Base-by-base conservation (phyloP, 2,797 vertebrate species). In the Pelobates cultripes region DNA sequence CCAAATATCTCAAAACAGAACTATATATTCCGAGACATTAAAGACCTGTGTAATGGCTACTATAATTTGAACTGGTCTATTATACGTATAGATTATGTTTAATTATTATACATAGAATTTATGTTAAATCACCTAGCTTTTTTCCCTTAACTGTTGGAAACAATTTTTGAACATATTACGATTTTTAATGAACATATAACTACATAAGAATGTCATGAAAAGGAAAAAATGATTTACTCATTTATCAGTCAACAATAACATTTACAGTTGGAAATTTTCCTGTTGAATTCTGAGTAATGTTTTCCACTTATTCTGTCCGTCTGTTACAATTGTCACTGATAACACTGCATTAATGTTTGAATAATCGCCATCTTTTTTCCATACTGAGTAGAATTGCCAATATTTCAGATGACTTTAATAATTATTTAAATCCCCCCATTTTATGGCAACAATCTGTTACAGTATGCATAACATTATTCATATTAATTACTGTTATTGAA, bases 281-380 rank as follows among this genome's bases (percentile, higher is more conserved):
- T 51, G 10, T 51, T 67, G 78, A 73, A 73, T 80, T 80, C 70
- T 80, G 55, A 43, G 51, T 80, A 80, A 73, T 80, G 78, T 80
- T 80, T 80, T 57, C 70, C 51, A 64, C 61, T 61, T 80, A 73
- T 66, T 73, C 70, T 80, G 53, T 43, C 78, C 63, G 71, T 64
- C 78, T 74, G 71, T 68, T 80, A 17, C 73, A 64, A 80, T 67
- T 68, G 47, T 43, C 64, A 60, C 5, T 61, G 14, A 79, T 72
- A 43, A 72, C 14, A 80, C 60, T 41, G 40, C 42, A 80, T 42
- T 9, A 60, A 69, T 44, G 64, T 53, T 74, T 10, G 45, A 69
- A 70, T 80, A 51, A 69, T 61, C 72, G 53, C 43, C 44, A 60
- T 42, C 47, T 66, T 74, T 43, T 57, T 80, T 14, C 55, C 44